phyloP scores from a whole-genome alignment of 53 echinoderm and acorn worm genomes.

The Crossaster papposus region DNA sequence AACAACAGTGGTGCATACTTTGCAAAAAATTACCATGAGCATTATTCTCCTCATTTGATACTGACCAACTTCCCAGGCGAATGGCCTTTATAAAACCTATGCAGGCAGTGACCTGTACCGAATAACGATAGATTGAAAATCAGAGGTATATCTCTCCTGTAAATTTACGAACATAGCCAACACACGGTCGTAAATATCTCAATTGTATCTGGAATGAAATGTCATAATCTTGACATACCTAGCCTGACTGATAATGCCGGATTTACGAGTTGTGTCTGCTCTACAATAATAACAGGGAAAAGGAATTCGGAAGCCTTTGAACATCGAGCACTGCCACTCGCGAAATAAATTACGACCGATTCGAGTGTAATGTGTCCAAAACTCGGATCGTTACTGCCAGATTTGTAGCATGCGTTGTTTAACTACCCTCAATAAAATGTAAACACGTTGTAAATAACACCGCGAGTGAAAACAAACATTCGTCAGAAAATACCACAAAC shows the following conservation, averaged over 20 bases:
- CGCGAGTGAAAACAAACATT: not conserved
- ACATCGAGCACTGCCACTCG: not conserved
- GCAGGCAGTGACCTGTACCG: too few relatives aligned
- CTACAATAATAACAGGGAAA: not conserved
- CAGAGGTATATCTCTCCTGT: not conserved
- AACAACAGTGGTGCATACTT: too few relatives aligned
- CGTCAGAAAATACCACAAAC: not conserved
- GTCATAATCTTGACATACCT: not conserved
- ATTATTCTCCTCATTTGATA: too few relatives aligned
- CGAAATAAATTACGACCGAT: not conserved
- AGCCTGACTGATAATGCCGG: not conserved
- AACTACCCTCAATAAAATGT: not conserved
- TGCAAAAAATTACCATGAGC: too few relatives aligned
- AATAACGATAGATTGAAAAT: too few relatives aligned
- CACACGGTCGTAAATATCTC: not conserved
- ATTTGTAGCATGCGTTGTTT: not conserved
- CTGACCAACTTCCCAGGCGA: too few relatives aligned
- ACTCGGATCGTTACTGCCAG: not conserved
- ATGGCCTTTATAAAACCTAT: too few relatives aligned
- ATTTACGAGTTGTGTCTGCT: constrained; percentile 2
- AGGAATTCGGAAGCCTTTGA: not conserved
- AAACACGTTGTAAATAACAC: not conserved
- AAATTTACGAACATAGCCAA: not conserved
- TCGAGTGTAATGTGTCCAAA: not conserved
- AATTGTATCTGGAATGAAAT: not conserved